Evolutionary conservation across 1,140 invertebrate genomes (phyloP).

Genomic region (Drosophila yakuba): DNA sequence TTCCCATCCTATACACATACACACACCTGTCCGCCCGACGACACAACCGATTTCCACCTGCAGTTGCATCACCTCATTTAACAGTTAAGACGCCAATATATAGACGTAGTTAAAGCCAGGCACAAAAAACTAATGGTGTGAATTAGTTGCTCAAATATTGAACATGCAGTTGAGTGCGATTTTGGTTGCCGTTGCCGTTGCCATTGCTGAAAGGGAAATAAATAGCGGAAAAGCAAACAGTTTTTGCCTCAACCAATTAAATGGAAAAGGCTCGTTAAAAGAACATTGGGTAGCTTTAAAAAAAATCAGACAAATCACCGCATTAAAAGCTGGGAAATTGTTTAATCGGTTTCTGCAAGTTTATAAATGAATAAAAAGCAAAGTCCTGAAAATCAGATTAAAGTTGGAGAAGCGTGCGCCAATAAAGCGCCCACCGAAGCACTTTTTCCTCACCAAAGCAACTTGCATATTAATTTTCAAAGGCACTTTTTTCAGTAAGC

Average conservation of each 20-base stretch:
- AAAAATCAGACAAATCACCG: too few species aligned
- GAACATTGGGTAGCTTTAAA: too few species aligned
- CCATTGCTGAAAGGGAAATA: conserved; percentile 40
- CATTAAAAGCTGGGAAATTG: too few species aligned
- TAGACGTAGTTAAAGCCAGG: conserved; percentile 16
- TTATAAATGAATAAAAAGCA: too few species aligned
- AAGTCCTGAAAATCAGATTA: too few species aligned
- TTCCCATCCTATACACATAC: conserved; percentile 8
- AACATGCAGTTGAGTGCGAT: conserved; percentile 52
- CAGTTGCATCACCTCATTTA: conserved; percentile 59
- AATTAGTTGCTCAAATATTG: conserved; percentile 77
- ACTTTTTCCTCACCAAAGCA: too few species aligned
- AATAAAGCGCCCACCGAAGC: too few species aligned
- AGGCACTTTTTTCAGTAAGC: background rate
- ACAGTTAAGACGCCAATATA: conserved; percentile 57
- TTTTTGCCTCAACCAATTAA: background rate
- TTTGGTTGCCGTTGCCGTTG: conserved; percentile 5
- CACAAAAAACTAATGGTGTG: conserved; percentile 40
- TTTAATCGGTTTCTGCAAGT: too few species aligned
- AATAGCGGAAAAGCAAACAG: conserved; percentile 2
- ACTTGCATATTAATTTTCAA: too few species aligned
- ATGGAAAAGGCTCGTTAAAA: too few species aligned
- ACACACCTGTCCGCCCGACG: conserved; percentile 2
- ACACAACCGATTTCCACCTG: background rate
- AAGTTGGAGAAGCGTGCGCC: too few species aligned